phyloP scores from a whole-genome alignment of 2,888 invertebrate species.

The Lordiphosa andalusiaca region DNA sequence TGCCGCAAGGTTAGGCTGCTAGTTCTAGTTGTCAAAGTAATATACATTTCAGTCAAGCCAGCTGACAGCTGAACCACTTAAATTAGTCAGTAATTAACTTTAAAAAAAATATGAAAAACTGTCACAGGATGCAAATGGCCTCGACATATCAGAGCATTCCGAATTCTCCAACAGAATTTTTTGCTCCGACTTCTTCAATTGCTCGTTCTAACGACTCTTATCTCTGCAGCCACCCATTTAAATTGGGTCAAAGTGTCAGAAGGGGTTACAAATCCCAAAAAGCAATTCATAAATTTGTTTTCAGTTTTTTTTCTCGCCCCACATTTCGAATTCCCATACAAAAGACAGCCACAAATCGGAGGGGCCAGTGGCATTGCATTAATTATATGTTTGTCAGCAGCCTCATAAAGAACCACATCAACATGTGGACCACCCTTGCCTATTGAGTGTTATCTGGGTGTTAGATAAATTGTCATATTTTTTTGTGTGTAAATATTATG shows the following conservation, averaged over 20 bases:
- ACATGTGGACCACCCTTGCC: slow-evolving; percentile 4
- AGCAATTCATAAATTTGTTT: slow-evolving; percentile 30
- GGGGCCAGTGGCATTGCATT: slow-evolving; percentile 40
- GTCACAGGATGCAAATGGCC: neutral
- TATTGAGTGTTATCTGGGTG: slow-evolving; percentile 38
- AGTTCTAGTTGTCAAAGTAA: slow-evolving; percentile 2
- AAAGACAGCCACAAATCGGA: slow-evolving; percentile 11
- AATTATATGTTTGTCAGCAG: slow-evolving; percentile 39
- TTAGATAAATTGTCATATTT: slow-evolving; percentile 50
- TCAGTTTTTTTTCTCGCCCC: neutral
- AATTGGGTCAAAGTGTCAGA: slow-evolving; percentile 54
- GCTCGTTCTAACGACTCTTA: slow-evolving; percentile 34
- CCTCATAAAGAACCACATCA: slow-evolving; percentile 31
- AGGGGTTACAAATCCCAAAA: slow-evolving; percentile 41
- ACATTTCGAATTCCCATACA: no score
- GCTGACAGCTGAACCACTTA: slow-evolving; percentile 18
- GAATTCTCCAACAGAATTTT: neutral
- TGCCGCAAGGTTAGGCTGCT: neutral
- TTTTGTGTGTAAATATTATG: slow-evolving; percentile 33
- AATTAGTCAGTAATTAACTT: neutral
- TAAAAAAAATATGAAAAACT: neutral
- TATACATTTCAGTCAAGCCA: slow-evolving; percentile 3
- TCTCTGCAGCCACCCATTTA: slow-evolving; percentile 26
- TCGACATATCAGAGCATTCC: neutral
- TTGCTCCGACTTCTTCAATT: slow-evolving; percentile 32